These are phyloP conservation scores for Meda fulgida DNA, from an alignment of 2,797 vertebrate species.

Conservation along the genomic window DNA sequence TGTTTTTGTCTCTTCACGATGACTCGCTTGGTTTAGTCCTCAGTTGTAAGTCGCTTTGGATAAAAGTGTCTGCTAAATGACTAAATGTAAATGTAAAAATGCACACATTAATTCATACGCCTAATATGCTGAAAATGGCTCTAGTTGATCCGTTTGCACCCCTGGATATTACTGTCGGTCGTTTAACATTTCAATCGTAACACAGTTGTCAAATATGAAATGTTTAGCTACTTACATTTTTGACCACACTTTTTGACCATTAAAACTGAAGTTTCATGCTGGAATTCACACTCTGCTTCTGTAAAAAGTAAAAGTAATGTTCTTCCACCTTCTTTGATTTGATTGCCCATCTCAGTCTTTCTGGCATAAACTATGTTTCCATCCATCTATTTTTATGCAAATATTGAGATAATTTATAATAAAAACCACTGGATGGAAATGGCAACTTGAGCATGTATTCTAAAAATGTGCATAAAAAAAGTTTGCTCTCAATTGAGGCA, in stretches of 20 bases:
- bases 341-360: background rate
- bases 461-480: background rate
- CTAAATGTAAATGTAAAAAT: too few relatives aligned
- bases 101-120: background rate
- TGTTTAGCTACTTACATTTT: background rate
- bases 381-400: background rate
- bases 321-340: background rate
- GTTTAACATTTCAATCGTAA: background rate
- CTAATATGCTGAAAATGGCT: background rate
- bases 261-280: background rate
- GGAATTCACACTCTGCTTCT: background rate
- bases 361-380: background rate
- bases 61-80: too few relatives aligned
- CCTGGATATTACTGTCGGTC: background rate
- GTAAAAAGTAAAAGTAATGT: background rate
- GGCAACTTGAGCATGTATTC: background rate
- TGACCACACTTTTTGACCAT: background rate
- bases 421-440: too few relatives aligned
- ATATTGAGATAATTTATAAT: background rate
- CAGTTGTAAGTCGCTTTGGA: too few relatives aligned
- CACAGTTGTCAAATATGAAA: background rate
- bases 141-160: background rate
- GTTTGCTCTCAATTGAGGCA: background rate
- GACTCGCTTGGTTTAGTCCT: too few relatives aligned
- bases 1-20: too few relatives aligned